Percentiles rank a stretch among this genome's conserved stretches.
Conservation (phyloP, 2,888 invertebrate species). For the Dicyrtomina minuta region DNA sequence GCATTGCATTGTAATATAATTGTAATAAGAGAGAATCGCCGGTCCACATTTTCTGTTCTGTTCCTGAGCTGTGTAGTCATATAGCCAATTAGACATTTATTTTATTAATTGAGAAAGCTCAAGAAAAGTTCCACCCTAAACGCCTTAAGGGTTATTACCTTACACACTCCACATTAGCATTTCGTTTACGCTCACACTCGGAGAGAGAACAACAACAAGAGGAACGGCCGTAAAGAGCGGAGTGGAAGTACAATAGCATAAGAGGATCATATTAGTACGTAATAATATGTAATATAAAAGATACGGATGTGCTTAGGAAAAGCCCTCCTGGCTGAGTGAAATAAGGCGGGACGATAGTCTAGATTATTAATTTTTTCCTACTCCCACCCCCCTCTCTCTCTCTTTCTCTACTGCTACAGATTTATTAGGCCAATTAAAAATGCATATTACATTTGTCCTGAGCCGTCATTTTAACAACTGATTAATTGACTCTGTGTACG, state of each 20-base stretch:
- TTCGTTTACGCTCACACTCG: background rate
- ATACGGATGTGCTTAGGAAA: slow-evolving; percentile 20
- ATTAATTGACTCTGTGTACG: slow-evolving; percentile 20
- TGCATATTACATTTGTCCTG: slow-evolving; percentile 16
- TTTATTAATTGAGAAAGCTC: slow-evolving; percentile 33
- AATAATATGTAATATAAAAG: background rate
- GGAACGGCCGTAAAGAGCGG: no score
- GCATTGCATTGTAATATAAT: no score
- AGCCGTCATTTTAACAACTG: slow-evolving; percentile 27
- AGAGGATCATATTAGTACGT: no score
- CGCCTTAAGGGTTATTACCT: slow-evolving; percentile 5
- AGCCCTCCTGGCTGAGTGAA: slow-evolving; percentile 26
- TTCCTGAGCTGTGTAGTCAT: background rate
- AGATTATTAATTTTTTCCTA: slow-evolving; percentile 18
- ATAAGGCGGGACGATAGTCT: slow-evolving; percentile 26
- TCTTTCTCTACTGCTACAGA: slow-evolving; percentile 13
- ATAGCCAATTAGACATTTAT: slow-evolving; percentile 32
- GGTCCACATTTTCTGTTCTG: no score
- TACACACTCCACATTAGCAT: no score
- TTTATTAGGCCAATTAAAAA: slow-evolving; percentile 33
- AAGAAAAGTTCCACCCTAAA: slow-evolving; percentile 16
- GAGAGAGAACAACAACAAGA: background rate
- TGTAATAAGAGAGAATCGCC: no score
- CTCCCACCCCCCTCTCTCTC: slow-evolving; percentile 9
- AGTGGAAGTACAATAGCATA: no score